phyloP scores from a whole-genome alignment of 2,888 invertebrate species.

The Lampropteryx suffumata region DNA sequence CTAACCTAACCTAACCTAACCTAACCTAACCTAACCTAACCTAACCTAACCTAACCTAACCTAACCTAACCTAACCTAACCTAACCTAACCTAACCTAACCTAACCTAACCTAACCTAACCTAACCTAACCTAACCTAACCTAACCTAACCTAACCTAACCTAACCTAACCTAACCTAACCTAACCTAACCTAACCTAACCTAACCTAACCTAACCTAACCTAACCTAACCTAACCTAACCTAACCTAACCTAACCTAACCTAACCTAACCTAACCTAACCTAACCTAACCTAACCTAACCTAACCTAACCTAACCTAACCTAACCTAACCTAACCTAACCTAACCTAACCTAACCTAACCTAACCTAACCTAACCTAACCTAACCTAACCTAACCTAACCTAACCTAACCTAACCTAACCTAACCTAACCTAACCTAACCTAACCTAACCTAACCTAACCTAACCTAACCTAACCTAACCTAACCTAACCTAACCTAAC shows the following conservation, averaged over 20 bases:
- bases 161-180: slow-evolving; percentile 31
- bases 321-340: slow-evolving; percentile 27
- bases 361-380: slow-evolving; percentile 30
- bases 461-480: slow-evolving; percentile 22
- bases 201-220: slow-evolving; percentile 24
- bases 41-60: slow-evolving; percentile 28
- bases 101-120: slow-evolving; percentile 23
- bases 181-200: slow-evolving; percentile 21
- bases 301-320: slow-evolving; percentile 27
- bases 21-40: slow-evolving; percentile 24
- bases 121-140: slow-evolving; percentile 31
- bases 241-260: slow-evolving; percentile 28
- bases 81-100: slow-evolving; percentile 26
- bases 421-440: slow-evolving; percentile 26
- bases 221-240: slow-evolving; percentile 27
- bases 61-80: slow-evolving; percentile 25
- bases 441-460: slow-evolving; percentile 28
- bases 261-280: slow-evolving; percentile 27
- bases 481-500: slow-evolving; percentile 9
- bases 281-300: slow-evolving; percentile 25
- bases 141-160: slow-evolving; percentile 30
- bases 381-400: slow-evolving; percentile 31
- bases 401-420: slow-evolving; percentile 29
- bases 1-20: slow-evolving; percentile 23
- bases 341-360: slow-evolving; percentile 30